Evolutionary conservation across 2,113 vertebrate species (phyloP).

Genomic region (Symphodus melops): DNA sequence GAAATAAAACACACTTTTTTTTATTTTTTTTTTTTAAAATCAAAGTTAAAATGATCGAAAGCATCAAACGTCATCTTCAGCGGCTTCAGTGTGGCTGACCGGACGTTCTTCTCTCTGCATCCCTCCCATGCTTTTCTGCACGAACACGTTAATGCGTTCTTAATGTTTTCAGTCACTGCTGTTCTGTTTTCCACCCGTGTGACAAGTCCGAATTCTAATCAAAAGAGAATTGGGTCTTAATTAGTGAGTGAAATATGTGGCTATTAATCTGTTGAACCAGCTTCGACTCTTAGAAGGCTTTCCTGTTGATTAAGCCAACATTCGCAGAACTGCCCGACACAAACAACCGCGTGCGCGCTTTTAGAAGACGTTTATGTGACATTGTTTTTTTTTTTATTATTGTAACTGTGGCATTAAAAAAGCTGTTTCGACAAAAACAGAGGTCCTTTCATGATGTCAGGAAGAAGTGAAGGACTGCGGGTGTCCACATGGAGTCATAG

Average conservation of each 20-base stretch:
- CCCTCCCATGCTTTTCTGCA: no score
- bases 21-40: no score
- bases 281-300: neutral
- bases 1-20: no score
- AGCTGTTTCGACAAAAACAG: neutral
- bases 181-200: neutral
- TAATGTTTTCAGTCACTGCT: neutral
- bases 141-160: neutral
- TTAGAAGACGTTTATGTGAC: neutral
- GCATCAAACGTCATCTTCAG: no score
- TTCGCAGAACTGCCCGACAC: neutral
- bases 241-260: neutral
- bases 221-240: conserved; percentile 10
- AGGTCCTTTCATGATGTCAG: neutral
- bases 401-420: no score
- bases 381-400: no score
- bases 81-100: no score
- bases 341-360: neutral
- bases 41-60: no score
- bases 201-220: neutral
- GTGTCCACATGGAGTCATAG: neutral
- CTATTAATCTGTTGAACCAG: neutral
- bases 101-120: no score
- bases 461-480: neutral
- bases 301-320: neutral